A percentile compares a stretch with the other conserved stretches of the same genome.
These are phyloP conservation scores for Potamilus streckersoni DNA, from an alignment of 1,140 invertebrate species.

Conservation along the genomic window DNA sequence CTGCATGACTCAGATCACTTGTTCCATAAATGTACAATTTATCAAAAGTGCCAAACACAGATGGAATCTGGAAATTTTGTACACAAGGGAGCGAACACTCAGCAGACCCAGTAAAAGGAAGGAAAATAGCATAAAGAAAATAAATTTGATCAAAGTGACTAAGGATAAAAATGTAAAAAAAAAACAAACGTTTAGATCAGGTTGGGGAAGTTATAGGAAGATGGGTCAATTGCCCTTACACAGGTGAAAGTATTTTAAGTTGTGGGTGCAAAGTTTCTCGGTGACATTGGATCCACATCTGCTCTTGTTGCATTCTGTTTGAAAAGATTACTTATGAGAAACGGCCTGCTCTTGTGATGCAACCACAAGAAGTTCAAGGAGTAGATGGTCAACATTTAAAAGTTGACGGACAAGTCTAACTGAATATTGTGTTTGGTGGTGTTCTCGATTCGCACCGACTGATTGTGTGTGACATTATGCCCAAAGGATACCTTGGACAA, in stretches of 20 bases:
- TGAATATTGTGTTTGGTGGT: not conserved
- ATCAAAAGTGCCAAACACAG: too few relatives aligned
- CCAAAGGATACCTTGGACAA: conserved; percentile 11
- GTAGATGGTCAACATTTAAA: conserved; percentile 8
- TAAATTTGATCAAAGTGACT: not conserved
- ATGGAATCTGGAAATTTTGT: conserved; percentile 5
- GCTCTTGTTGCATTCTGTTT: conserved; percentile 7
- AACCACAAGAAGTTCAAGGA: not conserved
- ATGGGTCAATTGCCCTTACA: conserved; percentile 1
- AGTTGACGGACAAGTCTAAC: not conserved
- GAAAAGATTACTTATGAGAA: not conserved
- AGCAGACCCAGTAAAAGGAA: not conserved
- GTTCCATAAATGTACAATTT: not conserved
- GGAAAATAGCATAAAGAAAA: not conserved
- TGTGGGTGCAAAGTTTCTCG: not conserved
- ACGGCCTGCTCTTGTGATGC: not conserved
- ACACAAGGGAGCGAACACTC: not conserved
- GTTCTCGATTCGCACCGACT: not conserved
- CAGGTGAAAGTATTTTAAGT: not conserved
- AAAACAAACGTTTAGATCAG: not conserved
- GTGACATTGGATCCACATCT: conserved; percentile 7
- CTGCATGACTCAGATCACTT: not conserved
- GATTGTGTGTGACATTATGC: conserved; percentile 16
- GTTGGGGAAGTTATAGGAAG: not conserved
- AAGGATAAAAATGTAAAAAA: not conserved